Base-by-base conservation (phyloP, 2,888 invertebrate species). In the Cantharis flavilabris region DNA sequence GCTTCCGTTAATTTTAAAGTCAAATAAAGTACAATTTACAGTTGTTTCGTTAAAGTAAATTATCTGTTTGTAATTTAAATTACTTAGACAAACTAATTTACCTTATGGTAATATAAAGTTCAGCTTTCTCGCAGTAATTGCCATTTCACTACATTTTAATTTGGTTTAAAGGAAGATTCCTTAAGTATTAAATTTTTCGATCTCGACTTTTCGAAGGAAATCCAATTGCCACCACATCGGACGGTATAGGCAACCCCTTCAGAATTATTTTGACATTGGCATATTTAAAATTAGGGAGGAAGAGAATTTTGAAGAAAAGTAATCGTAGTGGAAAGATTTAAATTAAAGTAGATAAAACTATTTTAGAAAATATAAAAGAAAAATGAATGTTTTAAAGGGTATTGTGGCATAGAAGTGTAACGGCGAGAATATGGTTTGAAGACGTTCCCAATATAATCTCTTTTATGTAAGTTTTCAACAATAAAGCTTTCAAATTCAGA, bases 401-500 rank as follows among this genome's bases (percentile, higher is more conserved):
- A 49, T 49, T 63, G 71, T 70, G 65, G 71, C 30, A 71, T 62
- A 69, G 69, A 76, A 71, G 71, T 67, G 72, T 76, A 71, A 71
- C 70, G 62, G 67, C 28, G 74, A 74, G 28, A 74, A 70, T 62
- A 65, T 67, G 75, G 30, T 26, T 64, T 70, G 30, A 62, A 74
- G 75, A 28, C 28, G 49, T 63, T 63, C 75, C 76, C 70, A 69
- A 76, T 72, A 76, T 76, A 78, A 69, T 65, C 76, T 69, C 78
- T 70, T 76, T 78, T 78, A 78, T 78, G 76, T 63, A 78, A 78
- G 78, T 76, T 78, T 72, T 78, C 76, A 71, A 76, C 78, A 80
- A 81, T 80, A 79, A 78, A 77, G 62, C 80, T 77, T 79, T 80
- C 80, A 81, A 76, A 78, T 71, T 77, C 75, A 77, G 79, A 75